Percentiles rank a stretch among this genome's conserved stretches.
These are phyloP conservation scores for Chaetodon trifasciatus DNA, from an alignment of 2,797 vertebrate genomes.

Conservation along the genomic window DNA sequence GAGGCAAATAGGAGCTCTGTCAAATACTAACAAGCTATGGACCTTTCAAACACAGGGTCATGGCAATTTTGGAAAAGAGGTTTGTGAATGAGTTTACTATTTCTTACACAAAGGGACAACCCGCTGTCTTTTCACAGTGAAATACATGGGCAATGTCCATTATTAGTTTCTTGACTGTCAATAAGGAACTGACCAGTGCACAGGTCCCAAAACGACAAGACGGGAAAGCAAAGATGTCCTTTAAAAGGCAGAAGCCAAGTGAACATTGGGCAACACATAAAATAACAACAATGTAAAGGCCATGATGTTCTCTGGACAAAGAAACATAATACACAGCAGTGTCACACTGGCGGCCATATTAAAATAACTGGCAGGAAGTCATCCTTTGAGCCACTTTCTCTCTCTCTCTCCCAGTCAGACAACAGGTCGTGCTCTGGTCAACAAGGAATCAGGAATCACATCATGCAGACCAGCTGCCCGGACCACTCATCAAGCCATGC, in stretches of 20 bases:
- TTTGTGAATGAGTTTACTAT: background rate
- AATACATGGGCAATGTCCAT: background rate
- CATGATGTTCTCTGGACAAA: slow-evolving; percentile 40
- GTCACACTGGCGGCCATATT: slow-evolving; percentile 10
- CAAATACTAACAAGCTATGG: slow-evolving; percentile 37
- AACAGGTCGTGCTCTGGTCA: slow-evolving; percentile 43
- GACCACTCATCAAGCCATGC: slow-evolving; percentile 79
- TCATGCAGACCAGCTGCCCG: slow-evolving; percentile 72
- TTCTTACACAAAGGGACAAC: background rate
- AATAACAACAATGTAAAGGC: slow-evolving; percentile 27
- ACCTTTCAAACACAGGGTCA: slow-evolving; percentile 15
- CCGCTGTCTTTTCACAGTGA: background rate
- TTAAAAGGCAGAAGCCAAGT: slow-evolving; percentile 36
- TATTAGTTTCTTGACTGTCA: background rate
- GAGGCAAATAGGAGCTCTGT: slow-evolving; percentile 37
- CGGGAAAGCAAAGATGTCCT: slow-evolving; percentile 10
- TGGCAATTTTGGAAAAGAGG: background rate
- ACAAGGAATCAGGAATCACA: slow-evolving; percentile 56
- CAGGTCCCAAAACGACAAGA: slow-evolving; percentile 37
- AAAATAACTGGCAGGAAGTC: slow-evolving; percentile 22
- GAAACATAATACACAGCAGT: slow-evolving; percentile 30
- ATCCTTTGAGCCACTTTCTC: slow-evolving; percentile 28
- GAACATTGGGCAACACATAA: slow-evolving; percentile 34
- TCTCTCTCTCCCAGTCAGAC: slow-evolving; percentile 54
- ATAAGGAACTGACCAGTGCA: slow-evolving; percentile 17